Evolutionary conservation across 2,888 invertebrate species (phyloP).

Genomic region (Chrysodeixis includens): DNA sequence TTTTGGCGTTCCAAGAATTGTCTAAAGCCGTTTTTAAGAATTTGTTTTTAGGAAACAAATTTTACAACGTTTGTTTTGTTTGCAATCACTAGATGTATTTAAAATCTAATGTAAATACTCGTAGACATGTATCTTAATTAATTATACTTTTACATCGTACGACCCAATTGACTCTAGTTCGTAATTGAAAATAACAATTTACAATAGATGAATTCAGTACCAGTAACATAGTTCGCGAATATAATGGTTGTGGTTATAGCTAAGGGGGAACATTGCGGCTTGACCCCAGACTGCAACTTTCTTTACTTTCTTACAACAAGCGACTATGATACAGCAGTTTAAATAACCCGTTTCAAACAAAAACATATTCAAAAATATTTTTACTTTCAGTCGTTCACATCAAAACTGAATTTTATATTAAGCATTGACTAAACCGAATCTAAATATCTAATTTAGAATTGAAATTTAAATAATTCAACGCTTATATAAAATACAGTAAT

Average conservation of each 20-base stretch:
- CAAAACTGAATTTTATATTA: neutral
- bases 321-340: constrained; percentile 49
- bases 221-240: constrained; percentile 41
- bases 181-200: constrained; percentile 9
- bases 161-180: neutral
- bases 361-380: constrained; percentile 6
- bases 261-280: constrained; percentile 54
- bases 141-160: too few species aligned
- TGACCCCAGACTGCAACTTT: constrained; percentile 63
- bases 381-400: neutral
- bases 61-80: too few species aligned
- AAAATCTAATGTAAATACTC: too few species aligned
- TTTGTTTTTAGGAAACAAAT: too few species aligned
- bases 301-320: constrained; percentile 58
- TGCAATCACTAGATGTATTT: too few species aligned
- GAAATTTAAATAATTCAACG: neutral
- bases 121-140: too few species aligned
- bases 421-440: neutral
- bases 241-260: constrained; percentile 55
- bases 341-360: constrained; percentile 30
- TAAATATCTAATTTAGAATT: neutral
- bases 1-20: too few species aligned
- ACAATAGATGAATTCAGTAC: constrained; percentile 28
- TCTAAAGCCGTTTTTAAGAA: too few species aligned
- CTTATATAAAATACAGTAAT: neutral